A percentile compares a stretch with the other conserved stretches of the same genome.
phyloP scores from a whole-genome alignment of 1,140 invertebrate species.

The Drosophila varians region DNA sequence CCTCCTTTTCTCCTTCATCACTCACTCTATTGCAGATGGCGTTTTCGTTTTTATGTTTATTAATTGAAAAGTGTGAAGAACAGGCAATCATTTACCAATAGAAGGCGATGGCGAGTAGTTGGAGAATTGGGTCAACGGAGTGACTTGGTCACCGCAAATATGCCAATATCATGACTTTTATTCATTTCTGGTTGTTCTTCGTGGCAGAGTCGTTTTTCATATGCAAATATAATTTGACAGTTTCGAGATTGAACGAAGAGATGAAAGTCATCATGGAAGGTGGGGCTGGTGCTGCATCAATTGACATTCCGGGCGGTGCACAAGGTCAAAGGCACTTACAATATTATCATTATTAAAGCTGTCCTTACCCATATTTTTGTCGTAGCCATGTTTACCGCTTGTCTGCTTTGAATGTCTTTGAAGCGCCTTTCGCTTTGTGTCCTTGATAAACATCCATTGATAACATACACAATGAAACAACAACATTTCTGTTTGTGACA shows the following conservation, averaged over 20 bases:
- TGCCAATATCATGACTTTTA: conserved; percentile 19
- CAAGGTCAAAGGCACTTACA: conserved; percentile 71
- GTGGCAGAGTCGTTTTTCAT: neutral
- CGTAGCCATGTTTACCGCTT: neutral
- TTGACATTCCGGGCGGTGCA: conserved; percentile 52
- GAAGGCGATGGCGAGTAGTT: conserved; percentile 5
- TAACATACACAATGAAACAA: conserved; percentile 52
- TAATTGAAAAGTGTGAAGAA: conserved; percentile 54
- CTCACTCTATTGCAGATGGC: conserved; percentile 5
- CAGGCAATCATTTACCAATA: conserved; percentile 40
- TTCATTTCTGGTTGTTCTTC: neutral
- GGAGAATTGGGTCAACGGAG: conserved; percentile 40
- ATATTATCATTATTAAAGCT: conserved; percentile 55
- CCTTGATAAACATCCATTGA: conserved; percentile 62
- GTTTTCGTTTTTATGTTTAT: conserved; percentile 36
- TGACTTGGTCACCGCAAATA: conserved; percentile 1
- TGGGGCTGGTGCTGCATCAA: conserved; percentile 26
- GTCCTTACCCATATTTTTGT: neutral
- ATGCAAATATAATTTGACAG: conserved; percentile 25
- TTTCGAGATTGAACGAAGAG: neutral
- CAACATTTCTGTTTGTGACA: conserved; percentile 17
- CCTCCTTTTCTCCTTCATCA: neutral
- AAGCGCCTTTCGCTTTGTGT: conserved; percentile 29
- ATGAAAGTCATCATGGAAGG: conserved; percentile 30
- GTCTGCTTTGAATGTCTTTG: conserved; percentile 62